Percentiles rank a stretch among this genome's conserved stretches.
phyloP scores from a whole-genome alignment of 2,113 vertebrate species.

The Equus przewalskii region DNA sequence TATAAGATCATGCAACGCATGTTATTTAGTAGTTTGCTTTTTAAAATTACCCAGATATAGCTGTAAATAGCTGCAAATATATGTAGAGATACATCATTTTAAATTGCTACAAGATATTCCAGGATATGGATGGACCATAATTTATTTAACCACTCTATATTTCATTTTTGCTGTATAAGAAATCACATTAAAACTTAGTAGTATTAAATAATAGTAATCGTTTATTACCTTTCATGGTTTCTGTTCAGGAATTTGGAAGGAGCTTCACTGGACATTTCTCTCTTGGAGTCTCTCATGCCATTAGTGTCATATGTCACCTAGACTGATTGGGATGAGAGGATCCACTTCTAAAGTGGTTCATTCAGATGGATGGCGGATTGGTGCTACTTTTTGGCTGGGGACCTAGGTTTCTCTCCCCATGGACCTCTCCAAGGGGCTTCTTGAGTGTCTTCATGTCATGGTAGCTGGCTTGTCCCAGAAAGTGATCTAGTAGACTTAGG shows the following conservation, averaged over 20 bases:
- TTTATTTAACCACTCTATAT: neutral
- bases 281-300: neutral
- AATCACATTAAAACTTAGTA: neutral
- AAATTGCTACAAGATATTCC: neutral
- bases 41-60: neutral
- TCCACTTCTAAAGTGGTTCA: neutral
- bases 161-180: neutral
- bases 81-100: neutral
- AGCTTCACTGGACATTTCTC: neutral
- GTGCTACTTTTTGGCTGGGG: neutral
- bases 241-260: neutral
- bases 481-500: neutral
- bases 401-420: neutral
- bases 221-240: neutral
- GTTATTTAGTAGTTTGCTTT: neutral
- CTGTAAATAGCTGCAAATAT: neutral
- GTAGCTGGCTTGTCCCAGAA: neutral
- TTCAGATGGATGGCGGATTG: neutral
- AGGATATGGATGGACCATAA: neutral
- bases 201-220: neutral
- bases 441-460: neutral
- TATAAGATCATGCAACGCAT: neutral
- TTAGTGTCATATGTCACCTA: neutral
- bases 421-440: neutral
- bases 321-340: neutral